A percentile compares a stretch with the other conserved stretches of the same genome.
Conservation (phyloP, 2,888 invertebrate genomes). For the Zhuqinia jingwanae region DNA sequence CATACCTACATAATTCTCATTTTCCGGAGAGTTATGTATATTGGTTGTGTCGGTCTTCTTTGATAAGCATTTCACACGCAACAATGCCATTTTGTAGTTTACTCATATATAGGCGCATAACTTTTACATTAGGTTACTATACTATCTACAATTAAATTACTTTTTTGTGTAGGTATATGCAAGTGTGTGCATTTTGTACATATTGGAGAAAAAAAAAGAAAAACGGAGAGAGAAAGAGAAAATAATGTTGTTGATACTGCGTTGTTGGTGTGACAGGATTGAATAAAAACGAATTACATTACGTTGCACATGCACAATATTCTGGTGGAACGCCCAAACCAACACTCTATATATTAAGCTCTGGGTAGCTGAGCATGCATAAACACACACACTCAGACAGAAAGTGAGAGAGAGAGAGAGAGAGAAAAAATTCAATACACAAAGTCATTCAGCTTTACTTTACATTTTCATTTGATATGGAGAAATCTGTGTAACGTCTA, state of each 20-base stretch:
- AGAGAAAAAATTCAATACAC: constrained; percentile 4
- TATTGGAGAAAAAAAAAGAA: too few relatives aligned
- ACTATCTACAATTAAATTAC: too few relatives aligned
- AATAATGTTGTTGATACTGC: too few relatives aligned
- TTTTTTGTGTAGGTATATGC: too few relatives aligned
- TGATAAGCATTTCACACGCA: constrained; percentile 75
- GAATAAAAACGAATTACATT: constrained; percentile 67
- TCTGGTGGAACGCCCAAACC: constrained; percentile 53
- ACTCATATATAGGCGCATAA: too few relatives aligned
- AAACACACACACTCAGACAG: too few relatives aligned
- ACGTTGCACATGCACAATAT: constrained; percentile 69
- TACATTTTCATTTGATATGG: background rate
- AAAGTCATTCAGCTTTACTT: constrained; percentile 10
- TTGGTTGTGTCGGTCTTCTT: constrained; percentile 73
- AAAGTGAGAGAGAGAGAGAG: constrained; percentile 11
- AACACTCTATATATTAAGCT: too few relatives aligned
- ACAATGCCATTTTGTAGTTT: constrained; percentile 70
- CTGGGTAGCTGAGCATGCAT: too few relatives aligned
- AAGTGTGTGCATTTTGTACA: background rate
- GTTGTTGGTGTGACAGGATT: constrained; percentile 61
- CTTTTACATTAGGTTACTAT: too few relatives aligned
- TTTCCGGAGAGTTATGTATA: constrained; percentile 28
- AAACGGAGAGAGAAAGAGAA: constrained; percentile 25
- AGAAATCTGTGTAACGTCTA: too few relatives aligned
- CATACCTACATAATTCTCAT: constrained; percentile 19